These are phyloP conservation scores for Spialia ferax DNA, from an alignment of 2,888 invertebrate genomes.

Conservation along the genomic window DNA sequence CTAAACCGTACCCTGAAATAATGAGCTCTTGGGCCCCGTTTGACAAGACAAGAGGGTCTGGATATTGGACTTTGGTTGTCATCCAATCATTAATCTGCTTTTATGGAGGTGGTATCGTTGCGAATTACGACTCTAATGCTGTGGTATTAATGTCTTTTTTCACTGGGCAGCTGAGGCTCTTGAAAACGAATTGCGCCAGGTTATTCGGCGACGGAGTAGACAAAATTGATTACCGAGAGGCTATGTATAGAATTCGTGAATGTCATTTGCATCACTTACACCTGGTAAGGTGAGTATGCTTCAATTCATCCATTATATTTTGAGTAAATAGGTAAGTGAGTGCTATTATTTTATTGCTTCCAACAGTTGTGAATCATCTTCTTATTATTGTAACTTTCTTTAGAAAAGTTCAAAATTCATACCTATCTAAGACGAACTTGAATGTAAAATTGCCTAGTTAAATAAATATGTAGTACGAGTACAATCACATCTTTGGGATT, in stretches of 20 bases:
- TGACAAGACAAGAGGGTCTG: constrained; percentile 62
- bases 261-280: constrained; percentile 66
- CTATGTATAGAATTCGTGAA: constrained; percentile 58
- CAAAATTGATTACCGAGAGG: constrained; percentile 51
- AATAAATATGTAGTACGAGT: too few species aligned
- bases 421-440: too few species aligned
- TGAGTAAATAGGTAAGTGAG: not conserved
- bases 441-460: too few species aligned
- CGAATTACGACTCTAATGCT: constrained; percentile 72
- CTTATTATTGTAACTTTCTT: not conserved
- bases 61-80: constrained; percentile 61
- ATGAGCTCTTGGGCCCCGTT: constrained; percentile 76
- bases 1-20: constrained; percentile 68
- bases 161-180: constrained; percentile 68
- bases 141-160: constrained; percentile 75
- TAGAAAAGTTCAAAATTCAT: too few species aligned
- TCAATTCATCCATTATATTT: not conserved
- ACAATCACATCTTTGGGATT: too few species aligned
- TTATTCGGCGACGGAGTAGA: constrained; percentile 58
- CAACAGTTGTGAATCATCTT: not conserved
- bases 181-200: constrained; percentile 63
- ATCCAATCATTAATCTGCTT: constrained; percentile 64
- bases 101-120: constrained; percentile 75
- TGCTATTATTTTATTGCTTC: not conserved
- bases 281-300: constrained; percentile 63